Evolutionary conservation across 2,113 vertebrate genomes (phyloP).

Genomic region (Scopus umbretta): DNA sequence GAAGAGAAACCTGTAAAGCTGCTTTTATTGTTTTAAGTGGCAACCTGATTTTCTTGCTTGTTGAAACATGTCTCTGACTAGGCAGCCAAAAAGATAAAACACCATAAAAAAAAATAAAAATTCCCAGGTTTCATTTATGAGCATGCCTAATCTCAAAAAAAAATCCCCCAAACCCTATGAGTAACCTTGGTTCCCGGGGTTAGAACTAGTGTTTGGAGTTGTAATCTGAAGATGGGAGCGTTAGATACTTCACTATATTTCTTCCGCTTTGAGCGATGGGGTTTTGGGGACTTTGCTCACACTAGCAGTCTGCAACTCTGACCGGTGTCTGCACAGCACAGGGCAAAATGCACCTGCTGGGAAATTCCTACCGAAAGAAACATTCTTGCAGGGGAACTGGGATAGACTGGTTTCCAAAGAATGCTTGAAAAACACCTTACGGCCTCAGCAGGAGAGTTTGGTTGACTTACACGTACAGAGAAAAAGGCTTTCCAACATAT

Average conservation of each 20-base stretch:
- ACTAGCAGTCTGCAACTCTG: background rate
- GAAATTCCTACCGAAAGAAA: background rate
- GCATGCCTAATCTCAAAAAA: background rate
- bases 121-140: background rate
- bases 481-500: background rate
- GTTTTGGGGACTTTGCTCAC: background rate
- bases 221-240: background rate
- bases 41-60: conserved; percentile 43
- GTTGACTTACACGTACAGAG: background rate
- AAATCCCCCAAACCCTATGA: too few species aligned
- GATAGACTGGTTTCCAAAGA: background rate
- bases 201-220: background rate
- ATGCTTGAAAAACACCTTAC: background rate
- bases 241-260: background rate
- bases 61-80: background rate
- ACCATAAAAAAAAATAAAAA: background rate
- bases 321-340: background rate
- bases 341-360: background rate
- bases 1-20: conserved; percentile 47
- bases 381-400: background rate
- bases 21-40: conserved; percentile 1
- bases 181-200: background rate
- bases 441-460: background rate
- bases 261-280: background rate
- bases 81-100: conserved; percentile 3